Conservation (phyloP, 2,797 vertebrate genomes). For the Rhabdomys pumilio region DNA sequence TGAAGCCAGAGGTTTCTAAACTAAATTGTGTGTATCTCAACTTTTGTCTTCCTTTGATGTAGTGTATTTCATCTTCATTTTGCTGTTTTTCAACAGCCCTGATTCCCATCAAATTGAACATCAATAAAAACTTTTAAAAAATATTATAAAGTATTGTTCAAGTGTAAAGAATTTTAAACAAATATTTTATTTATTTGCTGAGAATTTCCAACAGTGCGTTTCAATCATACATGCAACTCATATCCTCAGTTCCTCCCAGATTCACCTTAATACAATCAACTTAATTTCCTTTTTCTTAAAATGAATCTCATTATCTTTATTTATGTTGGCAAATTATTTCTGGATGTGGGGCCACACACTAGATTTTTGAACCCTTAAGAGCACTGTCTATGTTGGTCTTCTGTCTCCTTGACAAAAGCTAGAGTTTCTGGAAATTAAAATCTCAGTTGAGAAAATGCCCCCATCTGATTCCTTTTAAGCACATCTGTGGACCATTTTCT, state of each 20-base stretch:
- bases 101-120: neutral
- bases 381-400: neutral
- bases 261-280: neutral
- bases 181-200: neutral
- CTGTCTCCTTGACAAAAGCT: neutral
- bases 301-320: neutral
- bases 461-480: neutral
- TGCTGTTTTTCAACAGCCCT: neutral
- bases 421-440: neutral
- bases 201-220: neutral
- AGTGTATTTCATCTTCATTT: neutral
- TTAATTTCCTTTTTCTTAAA: neutral
- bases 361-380: neutral
- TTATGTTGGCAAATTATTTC: neutral
- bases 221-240: neutral
- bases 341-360: neutral
- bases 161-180: neutral
- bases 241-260: too few relatives aligned
- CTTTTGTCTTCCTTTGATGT: neutral
- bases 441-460: neutral
- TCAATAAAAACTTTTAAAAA: conserved; percentile 21
- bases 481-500: neutral
- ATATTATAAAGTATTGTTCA: neutral
- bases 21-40: neutral
- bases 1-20: neutral